Percentiles rank a stretch among this genome's conserved stretches.
phyloP scores from a whole-genome alignment of 2,113 vertebrate genomes.

The Heterotis niloticus region DNA sequence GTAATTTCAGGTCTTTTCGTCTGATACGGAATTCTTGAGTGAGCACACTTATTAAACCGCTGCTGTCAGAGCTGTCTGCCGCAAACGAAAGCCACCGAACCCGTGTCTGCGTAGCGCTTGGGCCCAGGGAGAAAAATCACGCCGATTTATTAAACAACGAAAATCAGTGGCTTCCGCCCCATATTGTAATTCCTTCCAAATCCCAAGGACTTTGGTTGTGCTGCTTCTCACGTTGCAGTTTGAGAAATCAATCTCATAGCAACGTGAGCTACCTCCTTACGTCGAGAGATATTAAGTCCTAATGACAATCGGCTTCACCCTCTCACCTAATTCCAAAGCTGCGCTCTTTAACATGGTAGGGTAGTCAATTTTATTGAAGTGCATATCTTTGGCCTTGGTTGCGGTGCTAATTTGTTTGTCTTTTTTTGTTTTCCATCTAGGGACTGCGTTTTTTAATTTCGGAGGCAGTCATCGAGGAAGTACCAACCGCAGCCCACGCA shows the following conservation, averaged over 20 bases:
- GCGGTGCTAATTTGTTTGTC: neutral
- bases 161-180: slow-evolving; percentile 1
- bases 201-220: slow-evolving; percentile 2
- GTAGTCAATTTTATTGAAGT: slow-evolving; percentile 23
- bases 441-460: neutral
- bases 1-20: neutral
- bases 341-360: slow-evolving; percentile 24
- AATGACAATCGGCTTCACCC: slow-evolving; percentile 15
- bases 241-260: slow-evolving; percentile 18
- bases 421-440: neutral
- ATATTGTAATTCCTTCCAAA: slow-evolving; percentile 20
- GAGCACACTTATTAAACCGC: slow-evolving; percentile 14
- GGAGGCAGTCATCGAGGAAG: neutral
- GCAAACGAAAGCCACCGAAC: slow-evolving; percentile 10
- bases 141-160: slow-evolving; percentile 17
- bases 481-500: neutral
- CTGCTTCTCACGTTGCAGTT: slow-evolving; percentile 1
- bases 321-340: slow-evolving; percentile 13
- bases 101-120: neutral
- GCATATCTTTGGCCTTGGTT: neutral
- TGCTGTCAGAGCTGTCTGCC: slow-evolving; percentile 10
- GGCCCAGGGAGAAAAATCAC: neutral
- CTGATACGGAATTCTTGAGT: slow-evolving; percentile 10
- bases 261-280: slow-evolving; percentile 19
- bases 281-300: slow-evolving; percentile 27